phyloP scores from a whole-genome alignment of 2,888 invertebrate species.

The Tachina lurida region DNA sequence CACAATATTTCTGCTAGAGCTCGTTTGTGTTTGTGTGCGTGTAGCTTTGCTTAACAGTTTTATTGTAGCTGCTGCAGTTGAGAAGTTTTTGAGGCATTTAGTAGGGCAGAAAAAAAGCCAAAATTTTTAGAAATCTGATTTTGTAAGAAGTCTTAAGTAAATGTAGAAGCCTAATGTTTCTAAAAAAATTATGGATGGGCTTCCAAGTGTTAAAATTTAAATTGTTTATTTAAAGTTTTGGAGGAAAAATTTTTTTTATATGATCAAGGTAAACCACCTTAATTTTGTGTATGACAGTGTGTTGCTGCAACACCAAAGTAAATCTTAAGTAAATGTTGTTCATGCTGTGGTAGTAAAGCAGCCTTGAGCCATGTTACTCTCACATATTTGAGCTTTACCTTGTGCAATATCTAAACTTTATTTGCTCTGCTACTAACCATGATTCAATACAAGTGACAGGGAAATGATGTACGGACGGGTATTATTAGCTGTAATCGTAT shows the following conservation, averaged over 20 bases:
- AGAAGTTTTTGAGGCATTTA: conserved; percentile 9
- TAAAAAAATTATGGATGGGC: not conserved
- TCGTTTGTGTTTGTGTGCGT: not conserved
- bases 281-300: not conserved
- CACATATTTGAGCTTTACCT: conserved; percentile 3
- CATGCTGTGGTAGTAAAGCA: conserved; percentile 52
- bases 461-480: not conserved
- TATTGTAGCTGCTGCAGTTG: conserved; percentile 1
- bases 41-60: conserved; percentile 11
- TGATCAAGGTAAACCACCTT: not conserved
- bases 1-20: conserved; percentile 17
- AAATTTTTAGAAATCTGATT: not conserved
- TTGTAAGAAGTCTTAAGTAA: not conserved
- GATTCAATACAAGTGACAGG: not conserved
- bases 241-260: not conserved
- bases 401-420: not conserved
- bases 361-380: conserved; percentile 37
- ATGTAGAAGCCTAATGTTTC: too few species aligned
- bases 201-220: not conserved
- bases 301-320: conserved; percentile 30
- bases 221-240: not conserved
- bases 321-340: conserved; percentile 63
- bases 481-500: too few species aligned
- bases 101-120: not conserved
- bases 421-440: not conserved